phyloP scores from a whole-genome alignment of 2,888 invertebrate genomes.

The Agrochola lota region DNA sequence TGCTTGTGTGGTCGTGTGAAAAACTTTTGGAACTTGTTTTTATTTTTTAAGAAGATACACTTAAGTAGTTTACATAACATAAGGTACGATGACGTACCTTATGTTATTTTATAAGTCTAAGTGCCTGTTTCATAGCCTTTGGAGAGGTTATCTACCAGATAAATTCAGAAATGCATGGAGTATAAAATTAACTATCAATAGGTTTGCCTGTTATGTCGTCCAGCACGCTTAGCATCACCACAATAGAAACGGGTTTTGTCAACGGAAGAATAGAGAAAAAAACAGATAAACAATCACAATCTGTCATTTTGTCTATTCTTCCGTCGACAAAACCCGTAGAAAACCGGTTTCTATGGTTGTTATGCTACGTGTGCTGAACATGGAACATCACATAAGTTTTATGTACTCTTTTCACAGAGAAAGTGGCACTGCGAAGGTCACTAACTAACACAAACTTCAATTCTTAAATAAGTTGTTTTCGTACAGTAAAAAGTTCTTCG shows the following conservation, averaged over 20 bases:
- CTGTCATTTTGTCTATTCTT: no score
- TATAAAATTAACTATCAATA: neutral
- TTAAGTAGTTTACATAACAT: neutral
- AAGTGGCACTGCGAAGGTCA: neutral
- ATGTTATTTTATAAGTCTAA: neutral
- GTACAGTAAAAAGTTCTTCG: neutral
- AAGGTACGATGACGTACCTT: neutral
- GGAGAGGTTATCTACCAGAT: neutral
- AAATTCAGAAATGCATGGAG: neutral
- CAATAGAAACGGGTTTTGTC: no score
- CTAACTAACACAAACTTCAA: neutral
- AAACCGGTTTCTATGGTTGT: no score
- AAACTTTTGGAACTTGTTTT: conserved; percentile 8
- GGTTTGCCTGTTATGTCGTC: neutral
- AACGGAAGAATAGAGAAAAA: no score
- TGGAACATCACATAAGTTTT: neutral
- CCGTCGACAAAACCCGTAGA: no score
- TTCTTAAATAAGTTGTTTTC: neutral
- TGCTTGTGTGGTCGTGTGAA: conserved; percentile 46
- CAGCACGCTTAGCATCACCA: no score
- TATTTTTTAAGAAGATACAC: neutral
- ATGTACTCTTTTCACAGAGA: neutral
- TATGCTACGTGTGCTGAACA: no score
- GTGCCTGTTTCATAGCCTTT: neutral
- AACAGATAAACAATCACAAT: no score